A percentile compares a stretch with the other conserved stretches of the same genome.
These are phyloP conservation scores for Rattus rattus DNA, from an alignment of 2,113 vertebrate species.

Conservation along the genomic window DNA sequence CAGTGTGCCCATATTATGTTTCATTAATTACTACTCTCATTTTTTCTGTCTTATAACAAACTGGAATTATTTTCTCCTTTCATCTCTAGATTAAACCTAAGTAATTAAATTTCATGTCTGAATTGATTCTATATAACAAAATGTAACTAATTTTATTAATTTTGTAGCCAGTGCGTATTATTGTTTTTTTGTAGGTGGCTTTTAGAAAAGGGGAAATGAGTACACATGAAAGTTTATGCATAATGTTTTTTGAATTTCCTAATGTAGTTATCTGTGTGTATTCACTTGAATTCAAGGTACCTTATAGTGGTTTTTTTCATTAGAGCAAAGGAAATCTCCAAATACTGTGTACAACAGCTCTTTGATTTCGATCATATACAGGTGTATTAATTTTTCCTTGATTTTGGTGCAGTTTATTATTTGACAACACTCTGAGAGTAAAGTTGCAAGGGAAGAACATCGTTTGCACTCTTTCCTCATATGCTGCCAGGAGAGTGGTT, in stretches of 20 bases:
- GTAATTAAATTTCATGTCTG: background rate
- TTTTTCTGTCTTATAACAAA: background rate
- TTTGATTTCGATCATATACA: background rate
- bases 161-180: background rate
- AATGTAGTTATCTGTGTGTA: background rate
- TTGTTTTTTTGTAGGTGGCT: background rate
- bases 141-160: background rate
- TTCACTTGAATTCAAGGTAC: background rate
- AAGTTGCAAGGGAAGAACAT: background rate
- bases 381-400: constrained; percentile 7
- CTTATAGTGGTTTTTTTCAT: background rate
- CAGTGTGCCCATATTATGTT: background rate
- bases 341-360: background rate
- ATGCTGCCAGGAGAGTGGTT: background rate
- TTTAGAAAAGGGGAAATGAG: background rate
- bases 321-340: background rate
- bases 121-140: background rate
- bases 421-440: background rate
- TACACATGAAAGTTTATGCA: background rate
- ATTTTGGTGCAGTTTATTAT: background rate
- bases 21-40: background rate
- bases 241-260: background rate
- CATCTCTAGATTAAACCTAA: background rate
- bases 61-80: background rate
- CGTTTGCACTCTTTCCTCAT: background rate